Evolutionary conservation across 2,888 invertebrate species (phyloP), one percentile per base, ranked within the genome.

Genomic region (Nebria brevicollis): DNA sequence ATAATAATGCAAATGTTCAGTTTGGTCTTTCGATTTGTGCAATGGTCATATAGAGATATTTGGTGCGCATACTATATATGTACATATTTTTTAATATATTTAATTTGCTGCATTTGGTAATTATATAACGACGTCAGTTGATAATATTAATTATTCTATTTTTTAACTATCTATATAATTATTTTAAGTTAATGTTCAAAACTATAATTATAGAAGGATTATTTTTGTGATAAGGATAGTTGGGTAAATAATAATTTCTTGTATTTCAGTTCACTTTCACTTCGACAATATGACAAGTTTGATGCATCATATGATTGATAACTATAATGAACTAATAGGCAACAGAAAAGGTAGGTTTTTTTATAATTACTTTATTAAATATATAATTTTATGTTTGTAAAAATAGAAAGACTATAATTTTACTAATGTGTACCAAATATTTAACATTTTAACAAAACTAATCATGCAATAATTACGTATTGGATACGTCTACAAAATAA

Each of bases 321-420:
- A 91, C 85, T 91, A 91, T 86, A 90, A 91, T 84, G 91, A 91
- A 85, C 86, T 91, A 75, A 82, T 90, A 84, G 88, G 90, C 83
- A 85, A 87, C 0, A 89, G 88, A 83, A 90, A 89, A 89, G 91
- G 91, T 91, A 86, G 88, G 86, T 82, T 8, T 74, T 74, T 70
- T 7, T 65, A 41, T 11, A 54, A 54, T 54, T 54, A 54, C 8
- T 54, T 54, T 54, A 54, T 54, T 54, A 8, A 54, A 11, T 11
- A 6, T 54, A 8, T 11, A 54, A 54, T 13, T 5, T 13, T 54
- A 5, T 34, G 34, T 34, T 34, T 5, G 34, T 34, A 34, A 34
- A 1, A 34, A 2, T 34, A 34, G 34, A 34, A 34, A 34, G 34
- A 34, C 5, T 34, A 34, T 34, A 34, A 4, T 34, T 34, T 2